Evolutionary conservation across 2,113 vertebrate species (phyloP), one percentile per base, ranked within the genome.

Genomic region (Corydoras maculifer): DNA sequence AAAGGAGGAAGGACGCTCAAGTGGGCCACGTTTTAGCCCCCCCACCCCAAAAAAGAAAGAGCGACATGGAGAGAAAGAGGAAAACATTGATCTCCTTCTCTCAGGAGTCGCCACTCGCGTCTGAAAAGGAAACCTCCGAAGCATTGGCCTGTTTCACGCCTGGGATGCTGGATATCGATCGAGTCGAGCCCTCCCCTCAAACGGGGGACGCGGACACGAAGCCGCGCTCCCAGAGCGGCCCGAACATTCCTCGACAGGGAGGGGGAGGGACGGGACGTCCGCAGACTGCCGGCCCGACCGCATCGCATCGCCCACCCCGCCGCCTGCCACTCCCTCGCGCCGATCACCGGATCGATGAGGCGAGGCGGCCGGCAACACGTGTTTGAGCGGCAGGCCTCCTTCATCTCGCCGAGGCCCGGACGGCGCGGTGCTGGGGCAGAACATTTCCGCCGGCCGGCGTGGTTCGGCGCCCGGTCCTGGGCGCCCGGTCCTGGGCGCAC

Each of bases 101-200:
- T 92, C 90, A 89, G 78, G 84, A 87, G 83, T 87, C 90, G 87
- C 86, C 81, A 83, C 75, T 50, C 8, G 78, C 82, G 87, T 86
- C 85, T 86, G 85, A 84, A 92, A 86, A 92, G 94, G 91, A 95
- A 94, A 93, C 92, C 92, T 93, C 93, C 90, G 90, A 94, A 94
- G 18, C 93, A 93, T 92, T 92, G 93, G 93, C 90, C 89, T 91
- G 91, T 94, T 91, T 94, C 93, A 96, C 89, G 92, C 93, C 93
- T 92, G 92, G 93, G 90, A 92, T 93, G 89, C 86, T 89, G 92
- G 95, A 91, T 96, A 97, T 95, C 92, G 94, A 97, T 95, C 91
- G 86, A 89, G 91, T 91, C 92, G 90, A 90, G 88, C 90, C 89
- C 85, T 86, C 81, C 83, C 87, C 91, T 14, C 88, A 86, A 82